Base-by-base conservation (phyloP, 2,113 vertebrate species). In the Argyrosomus japonicus region DNA sequence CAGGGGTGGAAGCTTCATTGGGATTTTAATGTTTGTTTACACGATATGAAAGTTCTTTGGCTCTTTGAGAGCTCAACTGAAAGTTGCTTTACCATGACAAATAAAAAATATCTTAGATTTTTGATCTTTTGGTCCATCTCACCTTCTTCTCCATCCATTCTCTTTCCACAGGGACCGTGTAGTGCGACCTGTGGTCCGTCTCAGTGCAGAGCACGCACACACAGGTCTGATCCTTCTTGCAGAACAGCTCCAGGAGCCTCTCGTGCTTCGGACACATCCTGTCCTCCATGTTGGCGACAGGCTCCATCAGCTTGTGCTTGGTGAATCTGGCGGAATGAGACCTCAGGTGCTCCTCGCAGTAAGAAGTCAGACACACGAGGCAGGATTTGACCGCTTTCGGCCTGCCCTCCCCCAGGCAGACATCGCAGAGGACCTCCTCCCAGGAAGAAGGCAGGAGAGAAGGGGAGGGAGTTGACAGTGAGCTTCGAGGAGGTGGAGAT, bases 291-390 rank as follows among this genome's bases (percentile, higher is more conserved):
- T 96, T 95, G 4, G 88, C 91, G 0, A 95, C 95, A 0, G 96
- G 96, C 56, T 94, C 91, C 0, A 96, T 95, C 74, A 96, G 91
- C 88, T 95, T 94, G 92, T 96, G 96, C 84, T 95, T 95, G 80
- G 95, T 94, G 88, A 96, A 95, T 63, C 95, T 77, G 43, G 91
- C 75, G 0, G 73, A n/a, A 77, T 96, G 95, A 7, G 93, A 94
- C 21, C 72, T 89, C 17, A 96, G 89, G 81, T 97, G 96, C 74
- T 94, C 95, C 75, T 96, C 94, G 4, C 96, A 97, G 91, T 95
- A 95, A 32, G 96, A 96, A 0, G 95, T 96, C 75, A 95, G 70
- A 40, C 96, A 96, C 75, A 95, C 95, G 27, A 96, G 90, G 89
- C 95, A 96, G 0, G 95, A 95, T 83, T 95, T 96, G 69, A 94